phyloP scores from a whole-genome alignment of 2,113 vertebrate genomes.

The Bubo blakistoni region DNA sequence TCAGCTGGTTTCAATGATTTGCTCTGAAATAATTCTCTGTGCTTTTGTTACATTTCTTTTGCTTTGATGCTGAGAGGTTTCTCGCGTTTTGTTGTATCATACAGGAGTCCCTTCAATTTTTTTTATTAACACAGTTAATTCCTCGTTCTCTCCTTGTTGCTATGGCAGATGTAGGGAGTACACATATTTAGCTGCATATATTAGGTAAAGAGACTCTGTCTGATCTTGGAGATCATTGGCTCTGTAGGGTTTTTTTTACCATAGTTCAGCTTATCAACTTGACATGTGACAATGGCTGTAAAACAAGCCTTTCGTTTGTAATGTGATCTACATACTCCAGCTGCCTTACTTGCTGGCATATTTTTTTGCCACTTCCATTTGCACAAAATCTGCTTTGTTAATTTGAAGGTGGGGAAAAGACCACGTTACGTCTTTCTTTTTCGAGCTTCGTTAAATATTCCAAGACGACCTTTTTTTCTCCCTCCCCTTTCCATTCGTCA shows the following conservation, averaged over 20 bases:
- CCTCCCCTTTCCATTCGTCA: neutral
- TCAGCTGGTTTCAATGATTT: conserved; percentile 43
- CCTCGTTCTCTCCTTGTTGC: conserved; percentile 30
- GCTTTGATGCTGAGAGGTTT: conserved; percentile 49
- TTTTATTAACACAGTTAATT: conserved; percentile 45
- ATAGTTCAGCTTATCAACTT: conserved; percentile 48
- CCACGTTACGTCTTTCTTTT: neutral
- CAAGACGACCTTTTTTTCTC: neutral
- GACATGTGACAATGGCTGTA: conserved; percentile 54
- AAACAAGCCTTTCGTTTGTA: conserved; percentile 45
- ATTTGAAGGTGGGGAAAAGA: neutral
- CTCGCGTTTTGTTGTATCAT: neutral
- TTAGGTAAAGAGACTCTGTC: conserved; percentile 31
- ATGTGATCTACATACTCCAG: neutral
- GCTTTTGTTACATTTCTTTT: conserved; percentile 13
- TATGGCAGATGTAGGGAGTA: conserved; percentile 43
- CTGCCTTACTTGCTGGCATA: neutral
- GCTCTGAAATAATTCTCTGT: conserved; percentile 23
- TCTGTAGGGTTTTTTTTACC: neutral
- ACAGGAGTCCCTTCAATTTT: neutral
- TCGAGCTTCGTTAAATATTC: conserved; percentile 37
- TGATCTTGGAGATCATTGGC: conserved; percentile 32
- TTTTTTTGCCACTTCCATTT: neutral
- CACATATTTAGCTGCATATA: conserved; percentile 30
- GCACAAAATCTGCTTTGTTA: conserved; percentile 27